These are phyloP conservation scores for Phyllostomus hastatus DNA, from an alignment of 2,113 vertebrate genomes.

Conservation along the genomic window DNA sequence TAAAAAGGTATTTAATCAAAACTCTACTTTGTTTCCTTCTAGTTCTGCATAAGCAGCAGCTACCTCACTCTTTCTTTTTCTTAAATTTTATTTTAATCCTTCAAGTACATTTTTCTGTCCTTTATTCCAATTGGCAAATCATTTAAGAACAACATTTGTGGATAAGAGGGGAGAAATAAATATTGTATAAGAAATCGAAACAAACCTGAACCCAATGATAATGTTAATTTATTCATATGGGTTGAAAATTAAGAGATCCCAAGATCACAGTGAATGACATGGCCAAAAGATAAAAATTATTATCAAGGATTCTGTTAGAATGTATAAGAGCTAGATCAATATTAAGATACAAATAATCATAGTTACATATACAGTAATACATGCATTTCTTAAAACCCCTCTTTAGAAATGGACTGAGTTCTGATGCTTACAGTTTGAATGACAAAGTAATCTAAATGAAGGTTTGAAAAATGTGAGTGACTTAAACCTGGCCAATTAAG, in stretches of 20 bases:
- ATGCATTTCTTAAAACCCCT: not conserved
- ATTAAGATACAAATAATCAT: not conserved
- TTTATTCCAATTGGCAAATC: not conserved
- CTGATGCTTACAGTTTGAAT: not conserved
- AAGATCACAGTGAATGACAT: not conserved
- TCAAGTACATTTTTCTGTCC: no score
- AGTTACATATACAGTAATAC: not conserved
- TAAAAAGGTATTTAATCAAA: no score
- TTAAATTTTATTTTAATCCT: no score
- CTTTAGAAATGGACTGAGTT: not conserved
- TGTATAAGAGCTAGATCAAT: not conserved
- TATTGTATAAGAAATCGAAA: slow-evolving; percentile 4
- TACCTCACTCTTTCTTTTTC: no score
- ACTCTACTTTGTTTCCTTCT: no score
- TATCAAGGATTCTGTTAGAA: not conserved
- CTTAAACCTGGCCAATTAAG: not conserved
- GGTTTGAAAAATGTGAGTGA: not conserved
- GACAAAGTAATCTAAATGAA: not conserved
- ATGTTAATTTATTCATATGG: slow-evolving; percentile 9
- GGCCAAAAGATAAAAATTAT: not conserved
- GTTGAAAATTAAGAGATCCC: slow-evolving; percentile 9
- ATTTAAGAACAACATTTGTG: not conserved
- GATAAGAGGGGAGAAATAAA: slow-evolving; percentile 17
- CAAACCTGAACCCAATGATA: slow-evolving; percentile 18
- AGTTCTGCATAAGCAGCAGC: no score